Evolutionary conservation across 2,888 invertebrate species (phyloP).

Genomic region (Phyllotreta striolata): DNA sequence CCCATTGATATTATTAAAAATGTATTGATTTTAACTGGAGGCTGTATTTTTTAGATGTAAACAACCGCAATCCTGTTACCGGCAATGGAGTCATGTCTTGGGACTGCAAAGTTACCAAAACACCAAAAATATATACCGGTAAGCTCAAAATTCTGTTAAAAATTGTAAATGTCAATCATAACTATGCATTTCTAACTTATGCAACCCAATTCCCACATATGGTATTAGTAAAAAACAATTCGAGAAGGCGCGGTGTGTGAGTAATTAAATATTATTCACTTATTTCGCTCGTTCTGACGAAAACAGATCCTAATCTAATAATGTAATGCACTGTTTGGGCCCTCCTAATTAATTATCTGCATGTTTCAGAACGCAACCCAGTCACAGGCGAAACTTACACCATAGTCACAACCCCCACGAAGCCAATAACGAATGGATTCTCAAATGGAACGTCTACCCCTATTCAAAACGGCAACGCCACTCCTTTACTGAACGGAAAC

Average conservation of each 20-base stretch:
- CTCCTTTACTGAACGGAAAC: slow-evolving; percentile 39
- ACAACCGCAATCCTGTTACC: slow-evolving; percentile 60
- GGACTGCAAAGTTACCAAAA: slow-evolving; percentile 54
- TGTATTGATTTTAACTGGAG: not conserved
- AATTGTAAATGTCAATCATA: not conserved
- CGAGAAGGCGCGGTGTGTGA: too few species aligned
- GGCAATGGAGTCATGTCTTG: slow-evolving; percentile 60
- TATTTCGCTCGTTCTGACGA: too few species aligned
- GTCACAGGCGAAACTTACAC: slow-evolving; percentile 60
- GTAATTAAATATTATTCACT: not conserved
- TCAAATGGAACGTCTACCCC: slow-evolving; percentile 51
- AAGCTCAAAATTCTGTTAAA: slow-evolving; percentile 20
- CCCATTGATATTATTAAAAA: not conserved
- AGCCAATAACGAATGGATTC: slow-evolving; percentile 53
- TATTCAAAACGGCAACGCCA: slow-evolving; percentile 44
- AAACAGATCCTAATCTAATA: too few species aligned
- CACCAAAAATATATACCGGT: slow-evolving; percentile 57
- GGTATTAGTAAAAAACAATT: too few species aligned
- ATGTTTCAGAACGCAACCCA: slow-evolving; percentile 56
- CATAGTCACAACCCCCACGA: slow-evolving; percentile 55
- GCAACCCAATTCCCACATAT: not conserved
- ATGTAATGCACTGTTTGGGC: too few species aligned
- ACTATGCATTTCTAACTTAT: not conserved
- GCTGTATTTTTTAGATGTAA: slow-evolving; percentile 54
- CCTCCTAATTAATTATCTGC: slow-evolving; percentile 2